Evolutionary conservation across 2,888 invertebrate genomes (phyloP), one percentile per base, ranked within the genome.

Genomic region (Acrobasis repandana): DNA sequence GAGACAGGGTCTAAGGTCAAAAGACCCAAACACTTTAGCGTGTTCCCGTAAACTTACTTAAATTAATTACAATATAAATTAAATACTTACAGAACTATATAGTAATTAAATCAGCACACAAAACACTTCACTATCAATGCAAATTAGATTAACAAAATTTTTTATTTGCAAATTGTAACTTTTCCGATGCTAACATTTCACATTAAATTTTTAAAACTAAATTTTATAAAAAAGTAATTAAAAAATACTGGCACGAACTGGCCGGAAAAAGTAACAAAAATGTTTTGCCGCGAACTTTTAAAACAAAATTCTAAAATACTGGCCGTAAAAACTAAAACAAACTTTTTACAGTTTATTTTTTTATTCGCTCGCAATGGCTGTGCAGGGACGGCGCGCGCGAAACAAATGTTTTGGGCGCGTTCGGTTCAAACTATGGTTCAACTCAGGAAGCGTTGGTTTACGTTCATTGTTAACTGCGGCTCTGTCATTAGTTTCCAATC

Each of bases 351-450:
- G 2, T 28, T 50, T 50, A 20, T 14, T 50, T 43, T 54, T 54
- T 43, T 11, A 54, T 43, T 38, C 28, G 18, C 14, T 14, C 3
- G 18, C 16, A 38, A 36, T 52, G 52, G 36, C 16, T 16, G 61
- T 57, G 64, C 62, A 50, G 33, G 56, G 56, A 43, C 61, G 47
- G 34, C 61, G 56, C 66, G 62, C 61, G 63, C 62, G 60, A 63
- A 66, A 59, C 61, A 52, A 64, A 58, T 64, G 64, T 56, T 62
- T 58, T 52, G 46, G 52, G 47, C 33, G 48, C 16, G 48, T 52
- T 57, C 18, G 34, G 62, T 47, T 51, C 57, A 56, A 57, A 52
- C 58, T 54, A 47, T 50, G 48, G 48, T 54, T 56, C 48, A 61
- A 62, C 54, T 54, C 54, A 54, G 62, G 64, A 64, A 60, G 47